Percentiles rank a stretch among this genome's conserved stretches.
Conservation (phyloP, 2,888 invertebrate genomes). For the Cephonodes hylas region DNA sequence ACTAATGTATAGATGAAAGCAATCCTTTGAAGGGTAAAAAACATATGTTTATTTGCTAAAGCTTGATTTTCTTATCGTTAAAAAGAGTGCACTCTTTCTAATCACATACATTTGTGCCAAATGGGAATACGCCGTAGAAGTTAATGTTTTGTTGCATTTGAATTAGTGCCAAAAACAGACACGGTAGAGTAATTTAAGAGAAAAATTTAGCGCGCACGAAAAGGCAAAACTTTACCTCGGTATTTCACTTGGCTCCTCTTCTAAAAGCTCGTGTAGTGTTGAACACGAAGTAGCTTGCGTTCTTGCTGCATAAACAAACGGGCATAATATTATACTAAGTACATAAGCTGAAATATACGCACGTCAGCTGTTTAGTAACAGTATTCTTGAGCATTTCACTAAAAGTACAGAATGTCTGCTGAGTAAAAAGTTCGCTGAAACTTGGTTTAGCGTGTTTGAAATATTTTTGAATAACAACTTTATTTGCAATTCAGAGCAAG, state of each 20-base stretch:
- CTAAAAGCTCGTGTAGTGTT: conserved; percentile 74
- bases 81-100: neutral
- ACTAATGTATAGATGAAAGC: neutral
- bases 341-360: neutral
- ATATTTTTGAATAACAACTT: conserved; percentile 3
- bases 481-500: neutral
- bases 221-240: conserved; percentile 58
- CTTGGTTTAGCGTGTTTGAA: neutral
- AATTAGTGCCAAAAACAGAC: conserved; percentile 42
- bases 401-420: neutral
- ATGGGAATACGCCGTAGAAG: conserved; percentile 17
- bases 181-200: conserved; percentile 28
- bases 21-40: neutral
- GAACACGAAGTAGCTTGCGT: conserved; percentile 79
- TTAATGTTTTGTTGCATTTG: conserved; percentile 26
- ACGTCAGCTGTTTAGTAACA: neutral
- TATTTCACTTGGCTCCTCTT: conserved; percentile 75
- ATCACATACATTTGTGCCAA: conserved; percentile 28
- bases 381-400: neutral
- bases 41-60: neutral
- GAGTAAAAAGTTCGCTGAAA: neutral
- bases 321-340: neutral
- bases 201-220: conserved; percentile 25
- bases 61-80: neutral
- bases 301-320: conserved; percentile 55